A percentile compares a stretch with the other conserved stretches of the same genome.
phyloP scores from a whole-genome alignment of 1,140 invertebrate species.

The Callitettix versicolor region DNA sequence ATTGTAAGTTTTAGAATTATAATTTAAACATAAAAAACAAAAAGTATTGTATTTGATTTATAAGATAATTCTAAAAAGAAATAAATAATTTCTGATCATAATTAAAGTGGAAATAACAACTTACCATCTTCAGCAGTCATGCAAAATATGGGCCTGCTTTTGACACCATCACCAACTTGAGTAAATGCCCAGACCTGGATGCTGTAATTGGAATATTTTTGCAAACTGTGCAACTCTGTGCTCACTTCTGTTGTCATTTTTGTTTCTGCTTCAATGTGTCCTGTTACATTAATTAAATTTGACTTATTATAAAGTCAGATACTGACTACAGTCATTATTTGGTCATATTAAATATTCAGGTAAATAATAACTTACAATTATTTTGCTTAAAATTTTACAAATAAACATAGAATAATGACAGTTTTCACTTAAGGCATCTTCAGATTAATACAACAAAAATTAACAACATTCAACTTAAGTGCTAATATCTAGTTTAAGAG shows the following conservation, averaged over 20 bases:
- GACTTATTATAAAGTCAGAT: not conserved
- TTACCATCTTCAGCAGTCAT: slow-evolving; percentile 37
- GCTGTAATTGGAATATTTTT: slow-evolving; percentile 44
- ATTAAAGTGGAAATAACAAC: not conserved
- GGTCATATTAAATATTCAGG: not conserved
- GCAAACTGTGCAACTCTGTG: slow-evolving; percentile 29
- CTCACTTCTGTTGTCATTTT: slow-evolving; percentile 19
- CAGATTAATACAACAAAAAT: no score
- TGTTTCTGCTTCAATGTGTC: slow-evolving; percentile 24
- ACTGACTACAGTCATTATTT: not conserved
- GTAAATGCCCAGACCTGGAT: slow-evolving; percentile 48
- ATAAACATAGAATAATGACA: no score
- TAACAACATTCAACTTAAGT: no score
- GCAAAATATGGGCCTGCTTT: slow-evolving; percentile 39
- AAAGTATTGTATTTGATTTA: no score
- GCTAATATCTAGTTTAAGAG: no score
- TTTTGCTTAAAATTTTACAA: no score
- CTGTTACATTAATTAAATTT: slow-evolving; percentile 19
- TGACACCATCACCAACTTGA: slow-evolving; percentile 40
- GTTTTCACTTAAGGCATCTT: no score
- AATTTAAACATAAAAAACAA: no score
- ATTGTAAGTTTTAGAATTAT: no score
- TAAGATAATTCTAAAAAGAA: no score
- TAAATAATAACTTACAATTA: not conserved
- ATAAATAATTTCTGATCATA: no score